These are phyloP conservation scores for Agelas oroides DNA, from an alignment of 37 sponge, comb jelly and placozoan genomes.

Conservation along the genomic window DNA sequence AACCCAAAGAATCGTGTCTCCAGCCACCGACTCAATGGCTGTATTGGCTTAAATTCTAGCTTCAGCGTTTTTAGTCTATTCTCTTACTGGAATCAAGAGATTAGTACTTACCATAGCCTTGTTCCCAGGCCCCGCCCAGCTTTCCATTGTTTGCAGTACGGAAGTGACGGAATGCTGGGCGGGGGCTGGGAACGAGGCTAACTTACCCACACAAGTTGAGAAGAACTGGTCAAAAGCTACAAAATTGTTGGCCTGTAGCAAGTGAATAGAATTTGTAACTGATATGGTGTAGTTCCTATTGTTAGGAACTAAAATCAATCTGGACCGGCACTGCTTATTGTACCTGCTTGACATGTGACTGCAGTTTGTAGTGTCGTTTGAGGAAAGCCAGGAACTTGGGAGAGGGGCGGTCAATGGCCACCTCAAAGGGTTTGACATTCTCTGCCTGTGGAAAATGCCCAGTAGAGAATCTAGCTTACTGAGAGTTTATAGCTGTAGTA, in stretches of 20 bases:
- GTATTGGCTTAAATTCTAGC: no score
- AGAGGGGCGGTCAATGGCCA: conserved; percentile 96
- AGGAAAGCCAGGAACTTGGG: conserved; percentile 86
- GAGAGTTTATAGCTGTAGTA: no score
- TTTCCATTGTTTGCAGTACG: no score
- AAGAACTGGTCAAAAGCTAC: conserved; percentile 93
- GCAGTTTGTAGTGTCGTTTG: conserved; percentile 82
- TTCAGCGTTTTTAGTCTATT: no score
- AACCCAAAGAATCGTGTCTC: no score
- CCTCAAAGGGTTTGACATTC: conserved; percentile 52
- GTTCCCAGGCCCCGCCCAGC: no score
- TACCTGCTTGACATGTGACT: conserved; percentile 78
- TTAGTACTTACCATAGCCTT: no score
- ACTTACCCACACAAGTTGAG: conserved; percentile 55
- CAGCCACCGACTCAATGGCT: no score
- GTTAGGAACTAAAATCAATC: neutral
- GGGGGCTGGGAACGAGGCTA: no score
- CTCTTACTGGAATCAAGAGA: no score
- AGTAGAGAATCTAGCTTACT: no score
- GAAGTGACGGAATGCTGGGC: no score
- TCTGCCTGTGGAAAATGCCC: conserved; percentile 65
- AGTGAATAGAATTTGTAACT: neutral
- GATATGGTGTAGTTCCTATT: neutral
- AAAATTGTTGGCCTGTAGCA: conserved; percentile 87
- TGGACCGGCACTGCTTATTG: neutral